Evolutionary conservation across 2,888 invertebrate genomes (phyloP), one percentile per base, ranked within the genome.

Genomic region (Apeira syringaria): DNA sequence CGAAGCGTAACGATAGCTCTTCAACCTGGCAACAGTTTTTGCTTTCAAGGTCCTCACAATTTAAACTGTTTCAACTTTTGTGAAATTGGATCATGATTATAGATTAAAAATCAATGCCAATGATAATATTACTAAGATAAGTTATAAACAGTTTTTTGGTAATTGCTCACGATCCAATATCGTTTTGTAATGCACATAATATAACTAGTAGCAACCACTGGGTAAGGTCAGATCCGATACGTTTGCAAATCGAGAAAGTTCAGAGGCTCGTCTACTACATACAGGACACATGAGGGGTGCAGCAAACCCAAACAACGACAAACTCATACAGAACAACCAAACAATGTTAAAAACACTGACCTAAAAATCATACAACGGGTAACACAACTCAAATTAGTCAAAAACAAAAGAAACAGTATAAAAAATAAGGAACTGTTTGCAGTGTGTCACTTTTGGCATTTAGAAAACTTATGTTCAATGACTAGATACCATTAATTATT

Each of bases 221-320:
- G 15, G 35, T 6, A 12, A 27, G 28, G 31, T 33, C 35, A 47
- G 42, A 34, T 39, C 30, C 49, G 45, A 35, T 29, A 45, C 44
- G 38, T 36, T 44, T 42, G 34, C 38, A 39, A 24, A 39, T 42
- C 36, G 46, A 38, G 33, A 45, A 28, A 38, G 45, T 28, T 34
- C 18, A 30, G 22, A 4, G 9, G 35, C 31, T 17, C 39, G 35
- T 20, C 20, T 53, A 43, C 61, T 63, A 63, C 50, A 53, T 66
- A 67, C 57, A 73, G 71, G 20, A 63, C 36, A 36, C 24, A 43
- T 70, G 76, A 62, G 64, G 66, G 70, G 78, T 78, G 81, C 81
- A 69, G 75, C 77, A 69, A 80, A 75, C 74, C 77, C 76, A 75
- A 74, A 71, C 66, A 74, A 64, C 60, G 62, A 74, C 69, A 68